Conservation (phyloP, 2,113 vertebrate genomes). For the Ivindomyrus marchei region DNA sequence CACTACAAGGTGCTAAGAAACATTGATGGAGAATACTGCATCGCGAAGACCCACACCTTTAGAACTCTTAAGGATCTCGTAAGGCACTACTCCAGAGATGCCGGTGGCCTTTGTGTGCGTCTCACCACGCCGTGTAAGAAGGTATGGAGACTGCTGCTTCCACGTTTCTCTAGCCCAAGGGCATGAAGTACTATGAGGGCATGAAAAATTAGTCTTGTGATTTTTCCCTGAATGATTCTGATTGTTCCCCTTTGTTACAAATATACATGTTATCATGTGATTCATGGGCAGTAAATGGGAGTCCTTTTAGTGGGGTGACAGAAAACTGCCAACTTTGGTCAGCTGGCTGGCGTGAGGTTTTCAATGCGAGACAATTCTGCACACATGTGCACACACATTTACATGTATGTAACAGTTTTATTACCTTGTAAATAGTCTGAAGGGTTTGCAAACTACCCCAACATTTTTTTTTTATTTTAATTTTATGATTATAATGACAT, state of each 20-base stretch:
- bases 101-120: constrained; percentile 72
- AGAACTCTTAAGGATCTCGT: constrained; percentile 69
- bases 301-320: background rate
- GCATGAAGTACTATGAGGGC: background rate
- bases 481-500: background rate
- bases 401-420: too few species aligned
- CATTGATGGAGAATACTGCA: constrained; percentile 64
- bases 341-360: background rate
- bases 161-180: background rate
- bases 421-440: background rate
- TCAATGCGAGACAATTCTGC: background rate
- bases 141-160: constrained; percentile 50
- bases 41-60: constrained; percentile 60
- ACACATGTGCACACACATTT: too few species aligned
- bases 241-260: background rate
- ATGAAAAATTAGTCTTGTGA: background rate
- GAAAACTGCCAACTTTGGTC: background rate
- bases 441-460: background rate
- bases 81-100: constrained; percentile 58
- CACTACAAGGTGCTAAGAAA: constrained; percentile 78
- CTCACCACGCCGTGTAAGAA: constrained; percentile 77
- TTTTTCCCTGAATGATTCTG: background rate
- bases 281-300: background rate
- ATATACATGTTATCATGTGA: background rate
- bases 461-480: background rate